A percentile compares a stretch with the other conserved stretches of the same genome.
These are phyloP conservation scores for Cherax quadricarinatus DNA, from an alignment of 1,140 invertebrate species.

Conservation along the genomic window DNA sequence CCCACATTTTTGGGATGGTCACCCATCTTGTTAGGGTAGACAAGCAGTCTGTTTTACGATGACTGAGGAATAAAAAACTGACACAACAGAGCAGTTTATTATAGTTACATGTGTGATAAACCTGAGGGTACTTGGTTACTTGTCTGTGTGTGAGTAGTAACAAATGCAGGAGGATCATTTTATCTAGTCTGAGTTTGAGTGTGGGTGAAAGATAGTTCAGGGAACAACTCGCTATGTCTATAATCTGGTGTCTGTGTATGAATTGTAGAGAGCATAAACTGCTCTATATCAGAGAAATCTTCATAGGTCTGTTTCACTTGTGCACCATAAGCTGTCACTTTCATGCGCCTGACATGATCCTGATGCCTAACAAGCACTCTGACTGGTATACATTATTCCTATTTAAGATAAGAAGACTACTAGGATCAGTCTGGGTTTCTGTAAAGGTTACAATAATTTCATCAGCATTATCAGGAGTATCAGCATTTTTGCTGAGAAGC, in stretches of 20 bases:
- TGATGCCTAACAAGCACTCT: conserved; percentile 9
- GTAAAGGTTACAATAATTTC: conserved; percentile 59
- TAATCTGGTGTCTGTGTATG: conserved; percentile 69
- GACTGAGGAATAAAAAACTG: no score
- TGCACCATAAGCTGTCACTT: conserved; percentile 67
- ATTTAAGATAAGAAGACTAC: conserved; percentile 37
- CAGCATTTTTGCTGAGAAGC: conserved; percentile 54
- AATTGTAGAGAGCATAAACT: conserved; percentile 69
- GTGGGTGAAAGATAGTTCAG: conserved; percentile 64
- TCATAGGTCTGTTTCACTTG: conserved; percentile 71
- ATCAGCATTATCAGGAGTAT: conserved; percentile 59
- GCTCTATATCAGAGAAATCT: conserved; percentile 69
- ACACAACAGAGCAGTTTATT: no score
- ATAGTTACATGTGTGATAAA: background rate
- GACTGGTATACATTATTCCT: conserved; percentile 26
- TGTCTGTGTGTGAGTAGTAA: conserved; percentile 68
- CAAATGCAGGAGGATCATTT: conserved; percentile 65
- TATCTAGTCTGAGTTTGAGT: conserved; percentile 70
- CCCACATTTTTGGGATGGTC: no score
- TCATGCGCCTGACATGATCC: conserved; percentile 44
- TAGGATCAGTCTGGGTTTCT: conserved; percentile 62
- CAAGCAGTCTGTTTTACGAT: no score
- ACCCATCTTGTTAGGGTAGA: no score
- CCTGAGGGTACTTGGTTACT: background rate
- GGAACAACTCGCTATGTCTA: conserved; percentile 65